Percentiles rank a stretch among this genome's conserved stretches.
Evolutionary conservation across 1,140 invertebrate species (phyloP).

Genomic region (Laupala kohalensis): DNA sequence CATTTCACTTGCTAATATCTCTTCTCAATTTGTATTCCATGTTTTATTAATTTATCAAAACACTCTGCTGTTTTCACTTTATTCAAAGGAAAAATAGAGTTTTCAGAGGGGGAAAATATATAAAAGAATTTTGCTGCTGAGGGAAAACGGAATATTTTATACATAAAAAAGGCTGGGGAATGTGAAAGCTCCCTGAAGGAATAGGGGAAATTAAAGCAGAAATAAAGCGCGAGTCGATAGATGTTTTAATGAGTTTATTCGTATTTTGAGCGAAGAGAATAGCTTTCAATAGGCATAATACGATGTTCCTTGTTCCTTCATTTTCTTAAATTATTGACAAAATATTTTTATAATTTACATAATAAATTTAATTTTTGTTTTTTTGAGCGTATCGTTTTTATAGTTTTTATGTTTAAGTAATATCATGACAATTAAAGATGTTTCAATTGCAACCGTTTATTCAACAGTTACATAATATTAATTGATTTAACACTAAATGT

Average conservation of each 20-base stretch:
- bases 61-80: neutral
- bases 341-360: neutral
- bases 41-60: neutral
- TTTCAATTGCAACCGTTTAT: too few species aligned
- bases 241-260: neutral
- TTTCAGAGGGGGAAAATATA: neutral
- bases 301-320: neutral
- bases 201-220: neutral
- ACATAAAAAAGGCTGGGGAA: neutral
- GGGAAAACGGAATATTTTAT: neutral
- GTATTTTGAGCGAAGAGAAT: neutral
- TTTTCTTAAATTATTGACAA: neutral
- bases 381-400: too few species aligned
- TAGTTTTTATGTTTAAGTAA: too few species aligned
- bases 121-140: neutral
- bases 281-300: too few species aligned
- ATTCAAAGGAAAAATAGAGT: neutral
- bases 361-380: too few species aligned
- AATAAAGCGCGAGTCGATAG: neutral
- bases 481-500: too few species aligned
- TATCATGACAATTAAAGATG: too few species aligned
- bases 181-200: neutral
- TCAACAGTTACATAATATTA: too few species aligned
- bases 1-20: neutral
- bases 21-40: neutral